A percentile compares a stretch with the other conserved stretches of the same genome.
Conservation (phyloP, 2,797 vertebrate species). For the Squalus acanthias region DNA sequence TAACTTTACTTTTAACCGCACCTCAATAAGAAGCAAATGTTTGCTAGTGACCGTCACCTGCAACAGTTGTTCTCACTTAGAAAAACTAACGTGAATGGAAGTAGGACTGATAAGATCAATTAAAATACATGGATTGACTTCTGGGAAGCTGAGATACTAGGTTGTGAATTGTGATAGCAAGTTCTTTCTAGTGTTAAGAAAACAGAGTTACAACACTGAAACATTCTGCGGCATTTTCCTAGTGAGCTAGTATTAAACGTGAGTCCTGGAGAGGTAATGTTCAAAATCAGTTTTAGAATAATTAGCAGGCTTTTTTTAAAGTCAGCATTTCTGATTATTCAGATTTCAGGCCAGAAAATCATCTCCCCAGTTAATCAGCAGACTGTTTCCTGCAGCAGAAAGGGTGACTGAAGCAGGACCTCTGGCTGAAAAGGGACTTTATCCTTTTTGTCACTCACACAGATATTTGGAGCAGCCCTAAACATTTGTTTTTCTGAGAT, state of each 20-base stretch:
- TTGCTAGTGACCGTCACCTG: neutral
- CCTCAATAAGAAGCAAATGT: neutral
- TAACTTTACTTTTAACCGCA: neutral
- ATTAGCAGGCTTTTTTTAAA: neutral
- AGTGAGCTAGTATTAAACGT: neutral
- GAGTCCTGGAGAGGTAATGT: neutral
- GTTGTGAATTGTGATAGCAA: slow-evolving; percentile 21
- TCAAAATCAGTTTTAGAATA: neutral
- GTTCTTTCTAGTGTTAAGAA: slow-evolving; percentile 21
- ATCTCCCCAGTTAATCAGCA: neutral
- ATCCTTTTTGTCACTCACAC: neutral
- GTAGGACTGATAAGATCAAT: neutral
- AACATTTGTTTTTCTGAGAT: neutral
- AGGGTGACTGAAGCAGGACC: neutral
- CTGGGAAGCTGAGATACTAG: neutral
- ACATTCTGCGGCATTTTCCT: neutral
- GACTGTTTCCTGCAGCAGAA: neutral
- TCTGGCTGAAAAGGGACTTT: neutral
- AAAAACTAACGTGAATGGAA: neutral
- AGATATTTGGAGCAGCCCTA: neutral
- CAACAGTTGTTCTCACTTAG: neutral
- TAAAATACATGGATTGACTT: neutral
- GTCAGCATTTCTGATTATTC: neutral
- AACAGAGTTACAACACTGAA: slow-evolving; percentile 16
- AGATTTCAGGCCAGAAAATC: neutral